These are phyloP conservation scores for Lithophane ornitopus DNA, from an alignment of 2,888 invertebrate species.

Conservation along the genomic window DNA sequence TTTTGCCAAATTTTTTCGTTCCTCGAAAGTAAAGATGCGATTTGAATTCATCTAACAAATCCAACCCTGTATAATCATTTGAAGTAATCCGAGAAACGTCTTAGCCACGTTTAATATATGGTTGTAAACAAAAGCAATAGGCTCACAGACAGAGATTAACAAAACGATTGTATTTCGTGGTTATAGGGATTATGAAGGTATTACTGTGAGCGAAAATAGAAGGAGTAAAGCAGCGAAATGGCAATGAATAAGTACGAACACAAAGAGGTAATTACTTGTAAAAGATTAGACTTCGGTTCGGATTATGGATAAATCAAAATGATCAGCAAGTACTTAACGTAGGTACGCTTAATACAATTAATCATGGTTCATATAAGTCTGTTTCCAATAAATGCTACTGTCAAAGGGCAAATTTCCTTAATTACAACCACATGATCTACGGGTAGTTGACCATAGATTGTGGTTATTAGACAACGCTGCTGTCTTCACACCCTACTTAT, in stretches of 20 bases:
- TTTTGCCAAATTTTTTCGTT: neutral
- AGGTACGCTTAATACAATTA: neutral
- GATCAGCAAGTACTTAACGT: neutral
- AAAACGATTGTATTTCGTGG: constrained; percentile 39
- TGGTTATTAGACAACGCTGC: neutral
- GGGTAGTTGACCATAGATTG: neutral
- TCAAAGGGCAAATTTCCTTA: neutral
- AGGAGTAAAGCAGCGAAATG: constrained; percentile 10
- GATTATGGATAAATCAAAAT: neutral
- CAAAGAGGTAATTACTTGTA: constrained; percentile 6
- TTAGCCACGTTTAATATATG: constrained; percentile 53
- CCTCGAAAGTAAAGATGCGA: neutral
- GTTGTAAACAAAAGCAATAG: constrained; percentile 52
- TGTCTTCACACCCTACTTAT: neutral
- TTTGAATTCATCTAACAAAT: constrained; percentile 16
- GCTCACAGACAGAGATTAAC: constrained; percentile 36
- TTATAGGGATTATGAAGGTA: constrained; percentile 42
- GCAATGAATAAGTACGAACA: constrained; percentile 13
- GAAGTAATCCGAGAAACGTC: constrained; percentile 50
- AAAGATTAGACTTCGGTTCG: neutral
- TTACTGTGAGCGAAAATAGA: constrained; percentile 25
- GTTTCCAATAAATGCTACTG: neutral
- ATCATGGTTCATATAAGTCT: neutral
- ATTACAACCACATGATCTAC: neutral
- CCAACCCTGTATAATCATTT: constrained; percentile 46